Evolutionary conservation across 2,113 vertebrate genomes (phyloP).

Genomic region (Tiliqua scincoides): DNA sequence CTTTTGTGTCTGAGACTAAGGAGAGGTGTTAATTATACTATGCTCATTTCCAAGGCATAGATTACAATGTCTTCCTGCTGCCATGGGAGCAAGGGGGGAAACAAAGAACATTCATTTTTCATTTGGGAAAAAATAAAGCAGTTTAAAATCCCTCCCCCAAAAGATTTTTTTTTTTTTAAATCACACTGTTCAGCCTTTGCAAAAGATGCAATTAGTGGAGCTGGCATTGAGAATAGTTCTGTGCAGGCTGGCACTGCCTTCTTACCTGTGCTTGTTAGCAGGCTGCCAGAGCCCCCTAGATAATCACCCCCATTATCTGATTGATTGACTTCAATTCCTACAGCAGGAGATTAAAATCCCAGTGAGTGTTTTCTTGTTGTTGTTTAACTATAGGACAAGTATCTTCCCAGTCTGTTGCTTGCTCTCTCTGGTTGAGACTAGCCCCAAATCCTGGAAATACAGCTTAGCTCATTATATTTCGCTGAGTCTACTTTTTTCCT

Average conservation of each 20-base stretch:
- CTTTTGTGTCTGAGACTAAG: constrained; percentile 25
- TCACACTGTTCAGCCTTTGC: constrained; percentile 11
- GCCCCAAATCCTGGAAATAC: not conserved
- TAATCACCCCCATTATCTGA: constrained; percentile 9
- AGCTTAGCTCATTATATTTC: not conserved
- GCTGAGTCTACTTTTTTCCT: not conserved
- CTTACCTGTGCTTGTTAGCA: constrained; percentile 31
- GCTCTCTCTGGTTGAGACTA: not conserved
- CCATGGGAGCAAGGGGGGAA: constrained; percentile 30
- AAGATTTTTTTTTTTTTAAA: constrained; percentile 35
- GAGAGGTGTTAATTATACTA: constrained; percentile 34
- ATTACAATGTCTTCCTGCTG: constrained; percentile 33
- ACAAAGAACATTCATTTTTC: constrained; percentile 35
- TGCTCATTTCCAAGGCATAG: constrained; percentile 31
- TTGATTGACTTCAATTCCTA: not conserved
- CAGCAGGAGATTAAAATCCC: not conserved
- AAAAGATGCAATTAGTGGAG: constrained; percentile 39
- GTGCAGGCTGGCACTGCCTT: constrained; percentile 33
- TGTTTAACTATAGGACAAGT: not conserved
- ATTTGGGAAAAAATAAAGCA: constrained; percentile 51
- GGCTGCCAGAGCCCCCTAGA: constrained; percentile 18
- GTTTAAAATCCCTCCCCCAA: constrained; percentile 13
- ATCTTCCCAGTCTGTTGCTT: not conserved
- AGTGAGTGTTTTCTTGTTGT: not conserved
- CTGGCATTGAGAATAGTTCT: not conserved